phyloP scores from a whole-genome alignment of 2,797 vertebrate species.

The Urophycis tenuis region DNA sequence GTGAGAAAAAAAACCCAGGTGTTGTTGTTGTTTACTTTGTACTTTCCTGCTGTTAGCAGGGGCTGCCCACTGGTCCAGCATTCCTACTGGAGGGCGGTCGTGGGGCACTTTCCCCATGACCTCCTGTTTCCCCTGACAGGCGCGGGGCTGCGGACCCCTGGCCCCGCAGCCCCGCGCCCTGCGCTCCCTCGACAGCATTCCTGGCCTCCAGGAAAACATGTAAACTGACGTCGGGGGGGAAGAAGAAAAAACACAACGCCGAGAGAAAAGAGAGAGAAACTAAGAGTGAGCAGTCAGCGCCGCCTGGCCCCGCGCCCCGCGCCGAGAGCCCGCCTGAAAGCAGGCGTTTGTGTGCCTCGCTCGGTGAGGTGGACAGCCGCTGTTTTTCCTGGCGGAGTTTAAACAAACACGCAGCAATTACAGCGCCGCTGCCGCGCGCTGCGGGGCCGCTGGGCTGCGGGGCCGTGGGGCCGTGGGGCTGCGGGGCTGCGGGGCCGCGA shows the following conservation, averaged over 20 bases:
- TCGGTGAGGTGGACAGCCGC: conserved; percentile 58
- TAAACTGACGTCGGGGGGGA: conserved; percentile 49
- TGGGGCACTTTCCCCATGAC: conserved; percentile 58
- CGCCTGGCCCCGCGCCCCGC: conserved; percentile 49
- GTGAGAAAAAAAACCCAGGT: too few relatives aligned
- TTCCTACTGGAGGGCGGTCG: conserved; percentile 48
- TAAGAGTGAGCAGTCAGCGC: conserved; percentile 65
- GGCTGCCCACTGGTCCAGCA: conserved; percentile 9
- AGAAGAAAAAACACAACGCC: not conserved
- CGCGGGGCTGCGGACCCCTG: conserved; percentile 51
- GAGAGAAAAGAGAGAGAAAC: conserved; percentile 39
- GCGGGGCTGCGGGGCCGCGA: conserved; percentile 58
- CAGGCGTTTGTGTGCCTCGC: conserved; percentile 63
- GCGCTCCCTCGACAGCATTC: conserved; percentile 56
- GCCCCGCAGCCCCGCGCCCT: too few relatives aligned
- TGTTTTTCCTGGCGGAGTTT: conserved; percentile 71
- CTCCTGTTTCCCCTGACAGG: conserved; percentile 57
- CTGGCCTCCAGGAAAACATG: conserved; percentile 68
- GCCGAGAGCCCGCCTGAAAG: conserved; percentile 66
- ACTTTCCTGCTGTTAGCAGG: conserved; percentile 42
- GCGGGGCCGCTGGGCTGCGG: too few relatives aligned
- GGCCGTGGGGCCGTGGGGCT: too few relatives aligned
- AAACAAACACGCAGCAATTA: conserved; percentile 67
- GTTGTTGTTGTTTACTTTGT: conserved; percentile 44
- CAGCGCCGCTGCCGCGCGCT: conserved; percentile 45